Evolutionary conservation across 2,797 vertebrate genomes (phyloP), one percentile per base, ranked within the genome.

Genomic region (Neosilurus mollespiculum): DNA sequence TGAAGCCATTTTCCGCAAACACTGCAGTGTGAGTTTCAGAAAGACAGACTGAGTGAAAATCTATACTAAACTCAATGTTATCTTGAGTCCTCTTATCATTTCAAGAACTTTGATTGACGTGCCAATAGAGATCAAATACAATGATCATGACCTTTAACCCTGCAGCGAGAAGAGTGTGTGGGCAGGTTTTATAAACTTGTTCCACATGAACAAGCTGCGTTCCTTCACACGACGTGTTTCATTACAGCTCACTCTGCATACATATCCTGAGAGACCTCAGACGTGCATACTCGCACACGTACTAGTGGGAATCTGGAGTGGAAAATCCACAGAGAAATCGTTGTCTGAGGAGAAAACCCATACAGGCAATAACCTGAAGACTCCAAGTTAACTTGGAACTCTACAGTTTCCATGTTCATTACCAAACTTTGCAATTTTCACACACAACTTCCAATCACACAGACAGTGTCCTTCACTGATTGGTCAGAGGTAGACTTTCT

Each of bases 71-170:
- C 14, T 43, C 16, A 15, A 3, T 14, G 9, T 22, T 77, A 59
- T 77, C 10, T 43, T 43, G 18, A 37, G 37, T 37, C 30, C 26
- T 7, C 53, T 22, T 16, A 58, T 59, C 20, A 59, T 77, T 43
- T 73, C 9, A 1, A 75, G 53, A 20, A 18, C n/a, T 72, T 7
- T 22, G 54, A 61, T 49, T 9, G 54, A 7, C 49, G n/a, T 34
- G 22, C 58, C 2, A 16, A 43, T 12, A 61, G 12, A 43, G 18
- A 51, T 43, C 51, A 11, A 24, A 72, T 30, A 34, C 62, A 72
- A 22, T 6, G 80, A 62, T 51, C 12, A 49, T 49, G 80, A 81
- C 56, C 70, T 73, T 73, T 82, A 73, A 53, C 37, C 58, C 49
- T 71, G 67, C 37, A 62, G 43, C 43, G 43, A 43, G 54, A 59